Conservation (phyloP, 2,888 invertebrate genomes). For the Falcaria lacertinaria region DNA sequence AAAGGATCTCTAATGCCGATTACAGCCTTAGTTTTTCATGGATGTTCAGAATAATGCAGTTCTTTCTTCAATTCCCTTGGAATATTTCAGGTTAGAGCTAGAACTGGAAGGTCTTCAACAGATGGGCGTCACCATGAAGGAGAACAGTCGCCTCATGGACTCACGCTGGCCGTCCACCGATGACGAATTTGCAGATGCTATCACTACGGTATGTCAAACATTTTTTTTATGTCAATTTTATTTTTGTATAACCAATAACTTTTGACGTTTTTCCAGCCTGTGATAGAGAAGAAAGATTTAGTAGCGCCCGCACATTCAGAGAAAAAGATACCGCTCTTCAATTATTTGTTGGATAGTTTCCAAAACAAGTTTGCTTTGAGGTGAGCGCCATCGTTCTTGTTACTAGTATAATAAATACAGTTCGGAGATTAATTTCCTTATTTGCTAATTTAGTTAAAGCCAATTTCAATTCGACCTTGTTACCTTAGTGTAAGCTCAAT, state of each 20-base stretch:
- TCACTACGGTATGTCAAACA: constrained; percentile 78
- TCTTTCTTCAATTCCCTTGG: no score
- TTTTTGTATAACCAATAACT: no score
- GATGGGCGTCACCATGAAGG: constrained; percentile 45
- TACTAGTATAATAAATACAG: no score
- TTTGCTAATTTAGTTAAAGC: no score
- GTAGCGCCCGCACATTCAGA: constrained; percentile 43
- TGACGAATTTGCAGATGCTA: constrained; percentile 78
- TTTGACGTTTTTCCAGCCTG: constrained; percentile 46
- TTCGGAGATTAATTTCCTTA: no score
- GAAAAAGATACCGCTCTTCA: constrained; percentile 52
- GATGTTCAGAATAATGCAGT: no score
- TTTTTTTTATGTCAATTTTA: no score
- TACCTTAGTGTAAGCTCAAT: neutral
- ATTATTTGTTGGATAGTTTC: constrained; percentile 55
- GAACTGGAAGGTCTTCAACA: constrained; percentile 53
- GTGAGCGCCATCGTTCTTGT: constrained; percentile 26
- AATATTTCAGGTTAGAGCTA: constrained; percentile 36
- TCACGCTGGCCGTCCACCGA: constrained; percentile 64
- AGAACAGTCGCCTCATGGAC: constrained; percentile 31
- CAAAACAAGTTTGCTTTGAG: constrained; percentile 50
- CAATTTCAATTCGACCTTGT: neutral
- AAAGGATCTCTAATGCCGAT: no score
- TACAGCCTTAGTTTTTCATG: no score
- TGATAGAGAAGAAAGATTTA: constrained; percentile 73